Evolutionary conservation across 2,888 invertebrate genomes (phyloP), one percentile per base, ranked within the genome.

Genomic region (Teleogryllus oceanicus): DNA sequence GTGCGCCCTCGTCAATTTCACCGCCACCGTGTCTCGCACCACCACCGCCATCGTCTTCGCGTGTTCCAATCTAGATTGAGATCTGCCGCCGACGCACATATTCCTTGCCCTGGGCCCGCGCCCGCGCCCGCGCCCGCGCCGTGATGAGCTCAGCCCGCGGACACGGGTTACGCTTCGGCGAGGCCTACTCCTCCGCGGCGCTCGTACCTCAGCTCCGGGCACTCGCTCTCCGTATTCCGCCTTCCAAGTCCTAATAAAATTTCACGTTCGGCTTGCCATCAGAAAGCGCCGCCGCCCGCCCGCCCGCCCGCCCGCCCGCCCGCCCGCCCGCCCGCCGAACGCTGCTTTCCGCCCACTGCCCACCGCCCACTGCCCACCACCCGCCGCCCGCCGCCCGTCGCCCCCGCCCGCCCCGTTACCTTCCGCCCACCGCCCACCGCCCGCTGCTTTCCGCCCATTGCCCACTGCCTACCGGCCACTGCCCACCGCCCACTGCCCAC

Each of bases 1-100:
- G 62, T 12, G 62, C n/a, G 16, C 62, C 13, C 0, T n/a, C 37
- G 37, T 37, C 37, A 5, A 37, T 37, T 37, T 37, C 37, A 37
- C 37, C 37, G 62, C 62, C 62, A 13, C 62, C 62, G 62, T 4
- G 62, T 62, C 13, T 62, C 62, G 13, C 62, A 18, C 62, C 5
- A 8, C 62, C n/a, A 10, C 16, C 62, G 62, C 62, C 62, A 13
- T 62, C 62, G 16, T 62, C 37, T 37, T 37, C 62, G 62, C 62
- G 62, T 62, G 62, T n/a, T 62, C 62, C 62, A 62, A 62, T 62
- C 62, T 62, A 62, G 62, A 62, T 62, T 62, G 62, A 62, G 62
- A 62, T 62, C 62, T 62, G 62, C 62, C 62, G 62, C n/a, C 62
- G 62, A 62, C 62, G 62, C 62, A 62, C 37, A 37, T 37, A 8